phyloP scores from a whole-genome alignment of 2,888 invertebrate species.

The Ophonus ardosiacus region DNA sequence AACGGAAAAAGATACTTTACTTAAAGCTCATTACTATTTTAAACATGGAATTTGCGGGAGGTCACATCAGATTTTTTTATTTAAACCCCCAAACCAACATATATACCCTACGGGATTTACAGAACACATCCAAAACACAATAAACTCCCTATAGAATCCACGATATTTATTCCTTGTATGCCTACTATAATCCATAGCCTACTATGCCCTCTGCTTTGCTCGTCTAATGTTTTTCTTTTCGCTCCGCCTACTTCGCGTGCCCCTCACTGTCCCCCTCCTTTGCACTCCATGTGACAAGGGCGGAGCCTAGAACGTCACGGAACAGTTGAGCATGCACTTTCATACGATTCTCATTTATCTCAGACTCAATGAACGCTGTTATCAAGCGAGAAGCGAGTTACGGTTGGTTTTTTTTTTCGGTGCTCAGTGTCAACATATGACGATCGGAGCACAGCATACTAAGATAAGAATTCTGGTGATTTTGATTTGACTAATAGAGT shows the following conservation, averaged over 20 bases:
- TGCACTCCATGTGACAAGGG: conserved; percentile 27
- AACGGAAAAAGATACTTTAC: too few species aligned
- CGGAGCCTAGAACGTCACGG: conserved; percentile 42
- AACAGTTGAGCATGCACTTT: conserved; percentile 22
- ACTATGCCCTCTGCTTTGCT: not conserved
- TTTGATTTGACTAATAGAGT: conserved; percentile 3
- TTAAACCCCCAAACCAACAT: too few species aligned
- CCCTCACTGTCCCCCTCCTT: not conserved
- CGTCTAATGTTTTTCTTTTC: conserved; percentile 1
- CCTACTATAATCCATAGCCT: too few species aligned
- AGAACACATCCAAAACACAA: too few species aligned
- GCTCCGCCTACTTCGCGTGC: not conserved
- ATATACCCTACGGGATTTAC: too few species aligned
- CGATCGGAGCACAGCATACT: not conserved
- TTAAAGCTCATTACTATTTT: too few species aligned
- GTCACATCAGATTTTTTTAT: too few species aligned
- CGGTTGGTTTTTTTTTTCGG: conserved; percentile 39
- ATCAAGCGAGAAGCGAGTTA: conserved; percentile 10
- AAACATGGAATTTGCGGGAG: too few species aligned
- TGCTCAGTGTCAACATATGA: conserved; percentile 10
- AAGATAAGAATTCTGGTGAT: not conserved
- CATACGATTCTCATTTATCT: conserved; percentile 32
- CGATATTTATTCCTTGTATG: not conserved
- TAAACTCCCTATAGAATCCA: not conserved
- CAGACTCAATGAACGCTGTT: conserved; percentile 43